Percentiles rank a stretch among this genome's conserved stretches.
Conservation (phyloP, 2,113 vertebrate species). For the Nymphicus hollandicus region DNA sequence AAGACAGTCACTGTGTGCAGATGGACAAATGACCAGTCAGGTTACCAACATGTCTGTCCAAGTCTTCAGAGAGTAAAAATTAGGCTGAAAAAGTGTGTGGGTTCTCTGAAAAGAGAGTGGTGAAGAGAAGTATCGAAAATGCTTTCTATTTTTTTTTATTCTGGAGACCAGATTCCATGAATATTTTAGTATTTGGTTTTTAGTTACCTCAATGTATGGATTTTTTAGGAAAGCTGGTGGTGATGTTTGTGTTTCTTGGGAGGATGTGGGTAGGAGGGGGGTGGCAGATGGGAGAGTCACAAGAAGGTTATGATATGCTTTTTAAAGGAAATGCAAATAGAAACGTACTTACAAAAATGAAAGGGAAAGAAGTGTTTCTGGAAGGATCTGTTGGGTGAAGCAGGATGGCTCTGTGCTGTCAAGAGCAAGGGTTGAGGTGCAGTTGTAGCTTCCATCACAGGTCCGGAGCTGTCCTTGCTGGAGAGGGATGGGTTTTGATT, state of each 20-base stretch:
- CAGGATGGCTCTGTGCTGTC: not conserved
- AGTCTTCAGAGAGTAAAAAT: not conserved
- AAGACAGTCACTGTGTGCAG: not conserved
- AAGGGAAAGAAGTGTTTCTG: not conserved
- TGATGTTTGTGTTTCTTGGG: not conserved
- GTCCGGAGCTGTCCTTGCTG: not conserved
- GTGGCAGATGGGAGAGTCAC: not conserved
- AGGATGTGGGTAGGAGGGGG: not conserved
- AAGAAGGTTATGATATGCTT: not conserved
- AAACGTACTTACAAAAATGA: not conserved
- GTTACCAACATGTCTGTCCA: not conserved
- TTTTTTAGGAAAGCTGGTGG: not conserved
- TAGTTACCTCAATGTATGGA: not conserved
- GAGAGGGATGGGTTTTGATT: not conserved
- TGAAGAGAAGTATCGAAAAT: not conserved
- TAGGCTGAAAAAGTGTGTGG: not conserved
- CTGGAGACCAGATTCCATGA: not conserved
- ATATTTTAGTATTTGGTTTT: not conserved
- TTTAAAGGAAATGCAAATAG: constrained; percentile 12
- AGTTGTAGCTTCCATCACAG: accelerated
- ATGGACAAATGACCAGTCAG: not conserved
- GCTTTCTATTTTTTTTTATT: not conserved
- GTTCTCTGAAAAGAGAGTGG: not conserved
- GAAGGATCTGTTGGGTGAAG: not conserved
- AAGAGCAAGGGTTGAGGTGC: not conserved